Conservation (phyloP, 2,888 invertebrate species). For the Endotricha flammealis region DNA sequence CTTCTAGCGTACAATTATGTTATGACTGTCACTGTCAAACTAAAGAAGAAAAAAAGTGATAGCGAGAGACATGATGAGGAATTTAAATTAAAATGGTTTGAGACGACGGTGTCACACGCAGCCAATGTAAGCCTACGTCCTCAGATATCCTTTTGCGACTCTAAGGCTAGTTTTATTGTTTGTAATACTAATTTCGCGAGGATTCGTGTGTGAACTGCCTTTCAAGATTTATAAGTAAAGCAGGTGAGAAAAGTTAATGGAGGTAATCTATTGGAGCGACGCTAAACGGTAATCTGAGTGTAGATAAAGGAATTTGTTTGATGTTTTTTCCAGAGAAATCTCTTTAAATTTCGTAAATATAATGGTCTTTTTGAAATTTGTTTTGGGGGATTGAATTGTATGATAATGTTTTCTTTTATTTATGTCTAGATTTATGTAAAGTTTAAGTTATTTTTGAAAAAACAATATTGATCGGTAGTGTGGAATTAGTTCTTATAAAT, state of each 20-base stretch:
- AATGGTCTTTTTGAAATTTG: too few species aligned
- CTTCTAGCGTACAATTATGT: not conserved
- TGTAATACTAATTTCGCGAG: conserved; percentile 52
- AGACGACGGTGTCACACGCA: conserved; percentile 34
- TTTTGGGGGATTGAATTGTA: too few species aligned
- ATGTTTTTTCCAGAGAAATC: too few species aligned
- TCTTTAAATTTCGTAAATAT: too few species aligned
- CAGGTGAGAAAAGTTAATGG: conserved; percentile 10
- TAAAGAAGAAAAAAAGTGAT: too few species aligned
- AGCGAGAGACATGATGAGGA: not conserved
- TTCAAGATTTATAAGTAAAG: conserved; percentile 6
- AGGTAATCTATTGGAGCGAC: not conserved
- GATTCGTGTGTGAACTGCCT: conserved; percentile 26
- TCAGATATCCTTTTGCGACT: conserved; percentile 46
- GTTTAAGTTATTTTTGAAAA: too few species aligned
- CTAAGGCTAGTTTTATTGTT: conserved; percentile 61
- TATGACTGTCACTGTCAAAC: too few species aligned
- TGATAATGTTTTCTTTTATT: too few species aligned
- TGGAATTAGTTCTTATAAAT: too few species aligned
- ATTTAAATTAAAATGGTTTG: conserved; percentile 8
- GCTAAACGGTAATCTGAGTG: not conserved
- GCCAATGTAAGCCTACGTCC: conserved; percentile 39
- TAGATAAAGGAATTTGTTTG: too few species aligned
- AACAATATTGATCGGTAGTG: too few species aligned
- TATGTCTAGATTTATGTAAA: too few species aligned